These are phyloP conservation scores for Pogonophryne albipinna DNA, from an alignment of 2,797 vertebrate genomes.

Conservation along the genomic window DNA sequence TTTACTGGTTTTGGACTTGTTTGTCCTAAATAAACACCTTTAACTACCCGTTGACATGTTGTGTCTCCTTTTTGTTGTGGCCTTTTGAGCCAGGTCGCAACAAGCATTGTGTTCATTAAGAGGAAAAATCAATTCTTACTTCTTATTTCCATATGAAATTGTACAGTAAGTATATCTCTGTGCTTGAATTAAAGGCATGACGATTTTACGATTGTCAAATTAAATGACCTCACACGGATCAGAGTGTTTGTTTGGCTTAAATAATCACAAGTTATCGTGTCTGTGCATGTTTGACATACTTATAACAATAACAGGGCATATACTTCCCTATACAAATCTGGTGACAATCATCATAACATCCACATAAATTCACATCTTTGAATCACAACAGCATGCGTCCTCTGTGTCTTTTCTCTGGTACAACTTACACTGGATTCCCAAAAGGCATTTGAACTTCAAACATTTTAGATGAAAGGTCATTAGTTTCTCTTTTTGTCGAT, in stretches of 20 bases:
- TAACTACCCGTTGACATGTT: no score
- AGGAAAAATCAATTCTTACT: not conserved
- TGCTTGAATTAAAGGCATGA: not conserved
- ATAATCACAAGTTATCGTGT: not conserved
- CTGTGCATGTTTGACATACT: not conserved
- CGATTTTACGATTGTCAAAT: not conserved
- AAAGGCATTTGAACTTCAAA: constrained; percentile 21
- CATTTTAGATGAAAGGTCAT: constrained; percentile 14
- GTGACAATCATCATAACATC: constrained; percentile 28
- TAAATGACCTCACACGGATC: not conserved
- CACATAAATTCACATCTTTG: constrained; percentile 29
- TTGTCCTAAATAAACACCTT: no score
- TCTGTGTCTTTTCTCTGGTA: not conserved
- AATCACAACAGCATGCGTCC: constrained; percentile 28
- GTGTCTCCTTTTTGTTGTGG: no score
- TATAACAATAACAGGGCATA: not conserved
- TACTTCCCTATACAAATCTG: constrained; percentile 14
- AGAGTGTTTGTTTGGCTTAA: not conserved
- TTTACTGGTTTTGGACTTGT: no score
- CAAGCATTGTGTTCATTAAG: constrained; percentile 9
- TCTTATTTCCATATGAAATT: constrained; percentile 3
- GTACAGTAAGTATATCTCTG: not conserved
- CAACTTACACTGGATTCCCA: constrained; percentile 1
- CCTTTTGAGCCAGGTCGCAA: no score
- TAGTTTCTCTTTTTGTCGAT: constrained; percentile 34